These are phyloP conservation scores for Macroramphosus scolopax DNA, from an alignment of 2,797 vertebrate genomes.

Conservation along the genomic window DNA sequence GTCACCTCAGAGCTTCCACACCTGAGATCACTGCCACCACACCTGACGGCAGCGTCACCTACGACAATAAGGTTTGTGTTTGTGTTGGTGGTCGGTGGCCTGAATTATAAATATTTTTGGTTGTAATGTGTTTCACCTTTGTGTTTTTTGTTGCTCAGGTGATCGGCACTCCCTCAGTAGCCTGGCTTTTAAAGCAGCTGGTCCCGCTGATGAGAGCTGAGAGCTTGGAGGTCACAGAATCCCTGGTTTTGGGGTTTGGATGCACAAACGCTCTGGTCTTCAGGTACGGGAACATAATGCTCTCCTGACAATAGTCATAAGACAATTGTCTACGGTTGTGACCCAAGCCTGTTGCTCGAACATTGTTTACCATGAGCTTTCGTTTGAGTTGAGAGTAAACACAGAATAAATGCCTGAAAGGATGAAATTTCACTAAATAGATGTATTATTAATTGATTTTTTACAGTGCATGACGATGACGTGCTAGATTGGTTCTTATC, in stretches of 20 bases:
- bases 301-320: too few species aligned
- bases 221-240: conserved; percentile 98
- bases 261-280: conserved; percentile 97
- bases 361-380: not conserved
- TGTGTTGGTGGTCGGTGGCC: too few species aligned
- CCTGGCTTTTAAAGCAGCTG: conserved; percentile 93
- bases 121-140: not conserved
- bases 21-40: conserved; percentile 97
- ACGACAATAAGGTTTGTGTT: conserved; percentile 86
- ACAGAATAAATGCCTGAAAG: not conserved
- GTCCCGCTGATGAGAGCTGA: conserved; percentile 98
- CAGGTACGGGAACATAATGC: conserved; percentile 85
- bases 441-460: not conserved
- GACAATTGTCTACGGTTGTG: too few species aligned
- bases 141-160: conserved; percentile 76
- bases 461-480: not conserved
- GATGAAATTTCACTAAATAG: too few species aligned
- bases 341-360: not conserved
- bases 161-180: conserved; percentile 95
- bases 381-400: conserved; percentile 1
- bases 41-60: conserved; percentile 93
- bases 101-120: too few species aligned
- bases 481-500: too few species aligned
- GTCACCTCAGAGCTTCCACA: conserved; percentile 93
- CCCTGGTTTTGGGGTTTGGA: conserved; percentile 94